phyloP scores from a whole-genome alignment of 1,140 invertebrate species.

The Drosophila elegans region DNA sequence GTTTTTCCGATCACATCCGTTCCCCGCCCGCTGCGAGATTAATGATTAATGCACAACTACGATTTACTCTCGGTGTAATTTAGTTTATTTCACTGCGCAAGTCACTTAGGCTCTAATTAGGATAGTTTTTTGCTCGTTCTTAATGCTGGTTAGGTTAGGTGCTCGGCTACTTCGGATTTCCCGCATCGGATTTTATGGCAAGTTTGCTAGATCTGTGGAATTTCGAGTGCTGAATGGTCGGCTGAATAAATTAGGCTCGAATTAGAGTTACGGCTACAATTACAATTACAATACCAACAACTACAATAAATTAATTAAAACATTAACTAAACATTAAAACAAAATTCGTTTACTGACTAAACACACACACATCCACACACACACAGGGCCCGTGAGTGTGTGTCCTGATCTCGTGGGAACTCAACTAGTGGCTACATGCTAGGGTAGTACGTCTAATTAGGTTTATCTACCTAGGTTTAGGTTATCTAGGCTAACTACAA shows the following conservation, averaged over 20 bases:
- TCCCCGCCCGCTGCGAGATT: slow-evolving; percentile 43
- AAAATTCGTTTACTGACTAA: slow-evolving; percentile 66
- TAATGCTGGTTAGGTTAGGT: slow-evolving; percentile 54
- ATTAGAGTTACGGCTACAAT: slow-evolving; percentile 36
- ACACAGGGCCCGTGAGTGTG: too few relatives aligned
- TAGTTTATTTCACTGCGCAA: slow-evolving; percentile 59
- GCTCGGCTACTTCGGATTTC: not conserved
- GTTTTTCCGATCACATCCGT: slow-evolving; percentile 26
- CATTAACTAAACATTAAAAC: slow-evolving; percentile 74
- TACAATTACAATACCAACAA: slow-evolving; percentile 80
- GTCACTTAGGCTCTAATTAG: slow-evolving; percentile 72
- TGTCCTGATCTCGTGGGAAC: slow-evolving; percentile 47
- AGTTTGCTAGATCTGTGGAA: slow-evolving; percentile 71
- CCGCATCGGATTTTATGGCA: slow-evolving; percentile 59
- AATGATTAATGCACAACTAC: slow-evolving; percentile 56
- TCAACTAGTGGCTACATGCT: slow-evolving; percentile 41
- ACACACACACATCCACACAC: slow-evolving; percentile 29
- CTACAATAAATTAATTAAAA: slow-evolving; percentile 81
- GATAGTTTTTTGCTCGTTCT: slow-evolving; percentile 59
- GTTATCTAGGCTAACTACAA: slow-evolving; percentile 64
- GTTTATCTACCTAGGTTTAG: slow-evolving; percentile 38
- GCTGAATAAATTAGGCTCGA: slow-evolving; percentile 61
- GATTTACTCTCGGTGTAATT: slow-evolving; percentile 36
- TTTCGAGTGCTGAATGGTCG: slow-evolving; percentile 48
- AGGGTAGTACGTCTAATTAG: slow-evolving; percentile 52